phyloP scores from a whole-genome alignment of 2,888 invertebrate genomes.

The Sinhomidia bicolor region DNA sequence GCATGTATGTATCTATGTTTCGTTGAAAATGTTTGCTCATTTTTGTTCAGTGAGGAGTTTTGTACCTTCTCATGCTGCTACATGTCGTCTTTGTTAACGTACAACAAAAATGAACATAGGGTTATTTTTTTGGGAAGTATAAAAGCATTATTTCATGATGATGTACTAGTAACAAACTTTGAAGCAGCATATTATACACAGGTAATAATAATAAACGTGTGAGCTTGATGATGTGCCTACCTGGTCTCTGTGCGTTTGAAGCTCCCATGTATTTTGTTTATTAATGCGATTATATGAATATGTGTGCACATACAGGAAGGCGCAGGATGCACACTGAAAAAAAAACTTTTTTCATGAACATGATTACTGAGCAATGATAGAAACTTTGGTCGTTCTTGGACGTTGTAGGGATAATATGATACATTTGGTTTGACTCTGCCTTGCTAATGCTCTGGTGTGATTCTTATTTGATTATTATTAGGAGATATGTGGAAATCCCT shows the following conservation, averaged over 20 bases:
- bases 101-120: constrained; percentile 15
- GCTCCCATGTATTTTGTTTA: constrained; percentile 27
- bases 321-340: not conserved
- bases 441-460: not conserved
- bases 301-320: not conserved
- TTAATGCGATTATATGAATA: constrained; percentile 19
- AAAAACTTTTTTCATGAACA: constrained; percentile 25
- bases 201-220: constrained; percentile 13
- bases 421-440: constrained; percentile 11
- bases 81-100: constrained; percentile 24
- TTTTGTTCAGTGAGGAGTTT: not conserved
- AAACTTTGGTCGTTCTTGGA: not conserved
- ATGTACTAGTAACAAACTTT: constrained; percentile 5
- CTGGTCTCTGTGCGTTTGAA: constrained; percentile 17
- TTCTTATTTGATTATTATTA: constrained; percentile 53
- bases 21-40: constrained; percentile 43
- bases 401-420: constrained; percentile 14
- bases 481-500: constrained; percentile 70
- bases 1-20: constrained; percentile 26
- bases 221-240: constrained; percentile 15
- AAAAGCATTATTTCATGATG: not conserved
- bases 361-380: constrained; percentile 32
- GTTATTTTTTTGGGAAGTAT: constrained; percentile 26
- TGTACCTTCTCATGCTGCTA: constrained; percentile 13
- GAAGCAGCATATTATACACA: not conserved